Evolutionary conservation across 2,113 vertebrate species (phyloP).

Genomic region (Neomonachus schauinslandi): DNA sequence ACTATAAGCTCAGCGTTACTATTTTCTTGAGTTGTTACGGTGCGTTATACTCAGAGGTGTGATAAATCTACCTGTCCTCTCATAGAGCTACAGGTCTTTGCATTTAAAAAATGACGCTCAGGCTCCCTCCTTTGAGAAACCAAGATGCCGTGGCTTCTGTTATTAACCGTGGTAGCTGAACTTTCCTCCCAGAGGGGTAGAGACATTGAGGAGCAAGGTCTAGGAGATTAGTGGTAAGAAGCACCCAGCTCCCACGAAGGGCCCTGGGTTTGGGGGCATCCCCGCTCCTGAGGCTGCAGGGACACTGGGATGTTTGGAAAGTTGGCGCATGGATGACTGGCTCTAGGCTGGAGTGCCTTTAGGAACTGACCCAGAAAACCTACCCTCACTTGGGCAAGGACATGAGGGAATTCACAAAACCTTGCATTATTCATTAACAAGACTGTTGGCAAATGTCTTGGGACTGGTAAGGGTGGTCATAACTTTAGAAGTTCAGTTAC

Average conservation of each 20-base stretch:
- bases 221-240: neutral
- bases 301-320: neutral
- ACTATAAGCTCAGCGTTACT: neutral
- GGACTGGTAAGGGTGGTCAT: neutral
- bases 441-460: neutral
- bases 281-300: neutral
- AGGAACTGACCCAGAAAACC: conserved; percentile 69
- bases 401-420: conserved; percentile 36
- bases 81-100: neutral
- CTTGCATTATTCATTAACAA: conserved; percentile 75
- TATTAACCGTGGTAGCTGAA: neutral
- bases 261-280: neutral
- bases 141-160: neutral
- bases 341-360: neutral
- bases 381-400: neutral
- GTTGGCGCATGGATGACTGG: neutral
- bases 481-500: neutral
- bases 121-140: neutral
- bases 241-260: neutral
- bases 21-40: neutral
- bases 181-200: neutral
- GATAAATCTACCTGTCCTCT: neutral
- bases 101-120: neutral
- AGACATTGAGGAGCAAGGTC: neutral
- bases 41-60: fast-evolving